Conservation (phyloP, 2,113 vertebrate species). For the Ammodytes marinus region DNA sequence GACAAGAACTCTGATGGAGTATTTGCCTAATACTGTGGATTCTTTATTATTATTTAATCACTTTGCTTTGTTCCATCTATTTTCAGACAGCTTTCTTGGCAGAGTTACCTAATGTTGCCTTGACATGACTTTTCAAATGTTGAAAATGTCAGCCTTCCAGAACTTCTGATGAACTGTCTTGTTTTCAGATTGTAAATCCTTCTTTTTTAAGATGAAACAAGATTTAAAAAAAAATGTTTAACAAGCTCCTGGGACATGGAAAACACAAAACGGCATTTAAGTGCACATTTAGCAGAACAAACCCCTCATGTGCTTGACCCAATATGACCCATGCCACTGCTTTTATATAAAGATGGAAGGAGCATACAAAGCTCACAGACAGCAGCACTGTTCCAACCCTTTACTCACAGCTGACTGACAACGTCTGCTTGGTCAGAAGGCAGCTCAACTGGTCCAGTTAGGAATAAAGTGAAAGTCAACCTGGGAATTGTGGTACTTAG, state of each 20-base stretch:
- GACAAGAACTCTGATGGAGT: conserved; percentile 3
- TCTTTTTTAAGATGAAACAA: neutral
- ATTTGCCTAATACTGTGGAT: conserved; percentile 22
- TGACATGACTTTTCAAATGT: conserved; percentile 2
- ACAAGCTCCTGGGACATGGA: neutral
- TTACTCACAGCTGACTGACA: neutral
- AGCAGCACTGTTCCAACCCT: neutral
- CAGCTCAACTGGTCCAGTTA: neutral
- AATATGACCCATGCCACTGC: neutral
- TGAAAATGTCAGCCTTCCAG: conserved; percentile 32
- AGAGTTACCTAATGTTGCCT: neutral
- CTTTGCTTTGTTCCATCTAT: conserved; percentile 27
- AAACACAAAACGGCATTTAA: conserved; percentile 16
- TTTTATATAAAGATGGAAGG: neutral
- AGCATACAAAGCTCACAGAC: conserved; percentile 6
- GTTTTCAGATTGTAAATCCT: neutral
- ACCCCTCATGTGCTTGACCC: neutral
- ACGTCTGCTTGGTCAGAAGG: neutral
- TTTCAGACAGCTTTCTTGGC: conserved; percentile 6
- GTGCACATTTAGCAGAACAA: neutral
- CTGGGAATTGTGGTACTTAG: neutral
- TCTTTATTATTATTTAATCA: conserved; percentile 29
- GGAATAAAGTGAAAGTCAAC: neutral
- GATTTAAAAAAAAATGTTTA: neutral
- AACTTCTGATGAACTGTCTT: conserved; percentile 10